These are phyloP conservation scores for Callyntrura guangdongensis DNA, from an alignment of 2,888 invertebrate species.

Conservation along the genomic window DNA sequence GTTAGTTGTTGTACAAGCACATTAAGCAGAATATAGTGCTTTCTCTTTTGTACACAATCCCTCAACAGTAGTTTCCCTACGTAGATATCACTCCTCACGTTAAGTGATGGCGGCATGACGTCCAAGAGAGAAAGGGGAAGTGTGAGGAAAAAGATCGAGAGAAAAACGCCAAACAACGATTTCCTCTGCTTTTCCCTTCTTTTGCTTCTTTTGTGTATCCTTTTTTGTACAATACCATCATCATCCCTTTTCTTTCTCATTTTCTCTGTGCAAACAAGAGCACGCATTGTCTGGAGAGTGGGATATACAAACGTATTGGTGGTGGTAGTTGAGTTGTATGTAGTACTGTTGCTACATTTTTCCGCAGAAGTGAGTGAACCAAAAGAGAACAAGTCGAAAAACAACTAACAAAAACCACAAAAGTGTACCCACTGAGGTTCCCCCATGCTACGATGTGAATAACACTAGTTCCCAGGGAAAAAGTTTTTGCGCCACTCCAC, in stretches of 20 bases:
- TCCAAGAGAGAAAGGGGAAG: conserved; percentile 12
- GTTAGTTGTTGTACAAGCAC: not conserved
- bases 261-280: conserved; percentile 32
- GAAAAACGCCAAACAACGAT: conserved; percentile 20
- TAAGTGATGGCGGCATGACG: conserved; percentile 24
- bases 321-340: not conserved
- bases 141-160: not conserved
- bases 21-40: not conserved
- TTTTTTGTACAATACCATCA: conserved; percentile 34
- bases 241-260: conserved; percentile 45
- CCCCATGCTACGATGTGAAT: conserved; percentile 16
- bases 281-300: not conserved
- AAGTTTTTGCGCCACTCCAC: conserved; percentile 8
- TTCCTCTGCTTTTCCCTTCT: conserved; percentile 37
- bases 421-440: conserved; percentile 71
- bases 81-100: conserved; percentile 18
- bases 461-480: conserved; percentile 14
- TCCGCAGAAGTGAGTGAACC: conserved; percentile 4
- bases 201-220: conserved; percentile 2
- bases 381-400: conserved; percentile 34
- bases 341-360: conserved; percentile 1
- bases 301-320: not conserved
- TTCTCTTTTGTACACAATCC: not conserved
- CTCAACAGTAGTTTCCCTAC: not conserved
- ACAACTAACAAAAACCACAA: conserved; percentile 56